phyloP scores from a whole-genome alignment of 2,797 vertebrate species.

The Sebastes trivittatus region DNA sequence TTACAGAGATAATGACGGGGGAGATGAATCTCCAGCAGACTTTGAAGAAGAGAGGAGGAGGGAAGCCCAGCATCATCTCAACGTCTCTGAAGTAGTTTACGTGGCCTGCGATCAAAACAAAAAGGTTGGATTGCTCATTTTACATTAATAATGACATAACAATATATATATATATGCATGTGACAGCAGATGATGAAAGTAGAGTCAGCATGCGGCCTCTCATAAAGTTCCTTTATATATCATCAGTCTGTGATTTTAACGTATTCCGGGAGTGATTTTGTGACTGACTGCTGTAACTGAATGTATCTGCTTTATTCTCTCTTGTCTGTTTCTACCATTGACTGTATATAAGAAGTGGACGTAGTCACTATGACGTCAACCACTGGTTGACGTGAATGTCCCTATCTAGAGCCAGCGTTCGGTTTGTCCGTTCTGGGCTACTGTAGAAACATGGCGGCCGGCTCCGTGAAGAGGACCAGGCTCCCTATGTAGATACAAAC shows the following conservation, averaged over 20 bases:
- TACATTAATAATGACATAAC: not conserved
- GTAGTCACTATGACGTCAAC: no score
- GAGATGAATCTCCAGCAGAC: constrained; percentile 99
- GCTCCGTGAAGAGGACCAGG: no score
- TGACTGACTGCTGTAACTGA: not conserved
- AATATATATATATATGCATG: not conserved
- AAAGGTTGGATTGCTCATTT: not conserved
- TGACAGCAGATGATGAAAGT: not conserved
- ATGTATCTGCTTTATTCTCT: not conserved
- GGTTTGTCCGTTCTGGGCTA: no score
- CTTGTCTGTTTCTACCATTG: not conserved
- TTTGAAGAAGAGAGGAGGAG: constrained; percentile 96
- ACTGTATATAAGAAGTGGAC: not conserved
- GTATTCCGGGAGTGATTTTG: not conserved
- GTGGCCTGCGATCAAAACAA: constrained; percentile 83
- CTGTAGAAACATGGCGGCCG: no score
- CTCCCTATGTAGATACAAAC: no score
- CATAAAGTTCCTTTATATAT: not conserved
- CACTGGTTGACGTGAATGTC: no score
- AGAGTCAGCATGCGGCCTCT: not conserved
- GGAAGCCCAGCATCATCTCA: constrained; percentile 99
- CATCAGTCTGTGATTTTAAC: not conserved
- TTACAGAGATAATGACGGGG: constrained; percentile 94
- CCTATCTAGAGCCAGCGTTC: no score
- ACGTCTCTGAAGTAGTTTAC: constrained; percentile 96